Base-by-base conservation (phyloP, 1,140 invertebrate species). In the Cyrtorhinus lividipennis region DNA sequence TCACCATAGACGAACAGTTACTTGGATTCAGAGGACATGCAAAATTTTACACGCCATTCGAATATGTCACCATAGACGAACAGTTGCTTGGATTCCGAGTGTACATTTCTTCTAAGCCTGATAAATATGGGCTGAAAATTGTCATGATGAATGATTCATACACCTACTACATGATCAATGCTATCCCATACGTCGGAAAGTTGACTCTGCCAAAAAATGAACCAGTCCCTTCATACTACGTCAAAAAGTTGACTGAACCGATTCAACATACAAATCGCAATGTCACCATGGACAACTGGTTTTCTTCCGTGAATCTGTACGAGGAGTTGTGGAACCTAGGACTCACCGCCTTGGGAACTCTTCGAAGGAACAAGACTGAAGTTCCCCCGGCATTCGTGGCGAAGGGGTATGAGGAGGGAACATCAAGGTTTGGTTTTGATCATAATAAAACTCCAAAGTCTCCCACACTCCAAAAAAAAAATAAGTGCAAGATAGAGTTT, bases 51-150 rank as follows among this genome's bases (percentile, higher is more conserved):
- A 59, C 27, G n/a, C 61, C 61, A 30, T 25, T 30, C 13, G 48
- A 58, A 18, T 45, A 60, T 64, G 22, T 59, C 23, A 64, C 63
- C 15, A 64, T 64, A 23, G 59, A 64, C 38, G 63, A 64, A 48
- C 59, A 64, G 15, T 15, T 38, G 5, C 30, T 38, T 38, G 30
- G 60, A 24, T 74, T 77, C 62, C 66, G 70, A 48, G 70, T 75
- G 60, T 77, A 76, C 63, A 76, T 78, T 61, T 73, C 75, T 30
- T 69, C 70, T 30, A 78, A 79, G 70, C 75, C 77, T 1, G 70
- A 69, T 46, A 77, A 75, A 64, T 76, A 73, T 68, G 77, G 76
- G 1, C 64, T 79, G 23, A 77, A 78, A 70, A 69, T 75, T 48
- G 30, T 70, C 25, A 67, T 64, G 30, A 65, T 74, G 24, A 69